phyloP scores from a whole-genome alignment of 2,797 vertebrate species.

The Mus caroli region DNA sequence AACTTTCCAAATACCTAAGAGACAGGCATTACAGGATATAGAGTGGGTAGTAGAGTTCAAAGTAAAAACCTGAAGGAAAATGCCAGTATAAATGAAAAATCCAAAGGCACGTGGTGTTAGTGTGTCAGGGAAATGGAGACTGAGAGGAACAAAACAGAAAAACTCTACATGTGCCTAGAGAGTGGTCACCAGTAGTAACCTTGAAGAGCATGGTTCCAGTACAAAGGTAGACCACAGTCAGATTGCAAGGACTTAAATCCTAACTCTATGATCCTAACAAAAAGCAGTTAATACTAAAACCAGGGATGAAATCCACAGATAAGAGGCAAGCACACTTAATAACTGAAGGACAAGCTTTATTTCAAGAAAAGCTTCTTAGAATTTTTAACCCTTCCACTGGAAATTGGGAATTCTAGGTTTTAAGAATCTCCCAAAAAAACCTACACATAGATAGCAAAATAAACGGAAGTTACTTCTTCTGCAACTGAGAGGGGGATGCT shows the following conservation, averaged over 20 bases:
- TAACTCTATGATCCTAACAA: conserved; percentile 71
- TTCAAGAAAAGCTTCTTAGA: conserved; percentile 79
- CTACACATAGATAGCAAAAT: conserved; percentile 62
- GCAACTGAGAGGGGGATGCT: conserved; percentile 33
- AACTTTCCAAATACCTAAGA: conserved; percentile 8
- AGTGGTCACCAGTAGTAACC: conserved; percentile 64
- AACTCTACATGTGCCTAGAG: conserved; percentile 56
- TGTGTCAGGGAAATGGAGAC: conserved; percentile 59
- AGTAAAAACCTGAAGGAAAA: conserved; percentile 53
- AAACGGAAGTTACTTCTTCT: conserved; percentile 65
- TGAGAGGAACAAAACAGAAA: not conserved
- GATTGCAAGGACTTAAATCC: conserved; percentile 76
- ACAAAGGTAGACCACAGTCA: conserved; percentile 64
- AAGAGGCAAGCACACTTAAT: conserved; percentile 79
- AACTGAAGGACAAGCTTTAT: conserved; percentile 79
- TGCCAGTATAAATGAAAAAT: conserved; percentile 41
- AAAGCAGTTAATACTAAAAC: conserved; percentile 75
- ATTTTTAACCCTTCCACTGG: conserved; percentile 79
- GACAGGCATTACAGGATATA: conserved; percentile 61
- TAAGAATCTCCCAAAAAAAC: conserved; percentile 68
- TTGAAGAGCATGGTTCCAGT: conserved; percentile 62
- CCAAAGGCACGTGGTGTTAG: conserved; percentile 44
- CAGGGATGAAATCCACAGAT: conserved; percentile 79
- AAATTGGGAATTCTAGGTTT: conserved; percentile 69
- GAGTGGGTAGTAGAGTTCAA: conserved; percentile 42